Conservation (phyloP, 2,888 invertebrate species). For the Hydrotaea cyrtoneurina region DNA sequence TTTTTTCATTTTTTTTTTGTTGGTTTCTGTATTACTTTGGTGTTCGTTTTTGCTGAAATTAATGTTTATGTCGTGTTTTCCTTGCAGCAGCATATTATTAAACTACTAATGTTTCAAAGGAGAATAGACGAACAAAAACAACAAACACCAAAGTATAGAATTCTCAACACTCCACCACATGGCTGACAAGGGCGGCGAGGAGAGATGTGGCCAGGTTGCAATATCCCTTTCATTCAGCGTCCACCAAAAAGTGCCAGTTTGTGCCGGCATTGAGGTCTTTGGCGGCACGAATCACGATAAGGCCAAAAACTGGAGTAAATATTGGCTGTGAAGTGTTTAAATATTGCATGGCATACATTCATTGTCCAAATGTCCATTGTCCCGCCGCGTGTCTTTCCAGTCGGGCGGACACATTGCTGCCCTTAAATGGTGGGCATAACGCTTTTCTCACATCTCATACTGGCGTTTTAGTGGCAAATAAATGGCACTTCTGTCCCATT, state of each 20-base stretch:
- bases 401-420: not conserved
- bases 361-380: not conserved
- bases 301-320: conserved; percentile 12
- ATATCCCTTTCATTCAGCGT: conserved; percentile 33
- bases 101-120: conserved; percentile 24
- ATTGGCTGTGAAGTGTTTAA: conserved; percentile 26
- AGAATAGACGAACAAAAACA: not conserved
- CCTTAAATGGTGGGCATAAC: conserved; percentile 7
- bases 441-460: not conserved
- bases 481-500: not conserved
- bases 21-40: conserved; percentile 54
- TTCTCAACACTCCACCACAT: conserved; percentile 15
- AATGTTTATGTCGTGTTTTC: conserved; percentile 74
- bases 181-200: not conserved
- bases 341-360: conserved; percentile 3
- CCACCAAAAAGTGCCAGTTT: conserved; percentile 29
- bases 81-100: conserved; percentile 65
- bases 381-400: not conserved
- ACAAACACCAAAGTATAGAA: not conserved
- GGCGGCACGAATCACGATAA: not conserved
- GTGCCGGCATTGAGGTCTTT: not conserved
- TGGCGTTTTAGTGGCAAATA: not conserved
- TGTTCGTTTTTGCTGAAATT: conserved; percentile 73
- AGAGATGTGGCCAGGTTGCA: not conserved
- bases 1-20: conserved; percentile 41